Conservation (phyloP, 2,888 invertebrate genomes). For the Falcaria lacertinaria region DNA sequence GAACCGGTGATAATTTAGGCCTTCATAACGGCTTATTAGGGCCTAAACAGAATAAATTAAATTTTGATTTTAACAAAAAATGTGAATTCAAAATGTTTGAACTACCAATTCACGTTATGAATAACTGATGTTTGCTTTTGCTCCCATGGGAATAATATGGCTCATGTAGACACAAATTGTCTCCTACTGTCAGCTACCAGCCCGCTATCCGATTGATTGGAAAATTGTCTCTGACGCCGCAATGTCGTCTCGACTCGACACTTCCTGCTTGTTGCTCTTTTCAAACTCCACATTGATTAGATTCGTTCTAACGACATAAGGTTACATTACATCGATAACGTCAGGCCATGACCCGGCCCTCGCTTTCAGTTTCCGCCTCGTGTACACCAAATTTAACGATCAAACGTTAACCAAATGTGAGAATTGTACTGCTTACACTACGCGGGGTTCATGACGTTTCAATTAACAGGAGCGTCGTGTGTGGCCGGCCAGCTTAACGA, state of each 20-base stretch:
- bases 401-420: constrained; percentile 43
- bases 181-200: constrained; percentile 14
- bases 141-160: neutral
- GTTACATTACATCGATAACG: neutral
- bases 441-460: constrained; percentile 33
- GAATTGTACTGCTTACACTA: constrained; percentile 26
- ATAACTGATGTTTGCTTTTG: neutral
- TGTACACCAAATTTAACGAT: constrained; percentile 23
- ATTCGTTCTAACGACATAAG: neutral
- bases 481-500: constrained; percentile 35
- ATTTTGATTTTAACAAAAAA: too few species aligned
- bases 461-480: constrained; percentile 44
- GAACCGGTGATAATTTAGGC: too few species aligned
- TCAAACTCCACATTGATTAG: constrained; percentile 12
- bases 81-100: neutral
- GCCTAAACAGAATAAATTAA: too few species aligned
- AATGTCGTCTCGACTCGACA: constrained; percentile 33
- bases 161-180: neutral
- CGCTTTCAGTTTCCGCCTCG: constrained; percentile 14
- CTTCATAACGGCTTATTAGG: too few species aligned
- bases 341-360: constrained; percentile 1
- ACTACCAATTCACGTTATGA: neutral
- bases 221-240: constrained; percentile 55
- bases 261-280: constrained; percentile 54
- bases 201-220: constrained; percentile 58